Conservation (phyloP, 1,140 invertebrate genomes). For the Drosophila sucinea region DNA sequence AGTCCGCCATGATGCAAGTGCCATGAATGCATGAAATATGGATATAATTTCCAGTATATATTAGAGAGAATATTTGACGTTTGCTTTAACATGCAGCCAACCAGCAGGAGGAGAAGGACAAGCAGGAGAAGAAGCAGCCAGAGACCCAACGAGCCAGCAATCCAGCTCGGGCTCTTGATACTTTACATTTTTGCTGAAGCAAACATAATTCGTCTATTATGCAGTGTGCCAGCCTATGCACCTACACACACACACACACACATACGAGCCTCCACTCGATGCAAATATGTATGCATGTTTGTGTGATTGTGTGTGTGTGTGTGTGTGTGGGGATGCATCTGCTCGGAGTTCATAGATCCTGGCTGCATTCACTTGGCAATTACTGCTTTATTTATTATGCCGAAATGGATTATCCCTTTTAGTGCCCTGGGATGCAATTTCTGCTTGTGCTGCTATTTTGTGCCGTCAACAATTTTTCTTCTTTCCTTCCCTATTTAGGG, state of each 20-base stretch:
- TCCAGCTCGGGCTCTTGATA: constrained; percentile 43
- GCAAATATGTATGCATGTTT: too few species aligned
- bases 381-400: constrained; percentile 82
- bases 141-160: not conserved
- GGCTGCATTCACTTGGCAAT: constrained; percentile 71
- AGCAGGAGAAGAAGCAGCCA: not conserved
- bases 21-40: constrained; percentile 54
- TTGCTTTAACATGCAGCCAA: constrained; percentile 57
- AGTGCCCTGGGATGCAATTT: constrained; percentile 63
- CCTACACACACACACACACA: constrained; percentile 14
- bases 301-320: not conserved
- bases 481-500: constrained; percentile 12
- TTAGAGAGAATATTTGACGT: constrained; percentile 58
- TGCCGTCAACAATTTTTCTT: constrained; percentile 54
- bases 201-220: constrained; percentile 74
- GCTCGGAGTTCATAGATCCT: constrained; percentile 54
- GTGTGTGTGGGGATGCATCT: constrained; percentile 11
- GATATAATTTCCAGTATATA: constrained; percentile 58
- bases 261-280: not conserved
- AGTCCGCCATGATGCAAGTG: not conserved
- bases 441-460: constrained; percentile 66
- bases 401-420: constrained; percentile 79
- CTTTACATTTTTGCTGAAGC: constrained; percentile 74
- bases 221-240: constrained; percentile 33
- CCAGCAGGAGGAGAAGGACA: not conserved